Percentiles rank a stretch among this genome's conserved stretches.
Conservation (phyloP, 2,888 invertebrate genomes). For the Phengaris arion region DNA sequence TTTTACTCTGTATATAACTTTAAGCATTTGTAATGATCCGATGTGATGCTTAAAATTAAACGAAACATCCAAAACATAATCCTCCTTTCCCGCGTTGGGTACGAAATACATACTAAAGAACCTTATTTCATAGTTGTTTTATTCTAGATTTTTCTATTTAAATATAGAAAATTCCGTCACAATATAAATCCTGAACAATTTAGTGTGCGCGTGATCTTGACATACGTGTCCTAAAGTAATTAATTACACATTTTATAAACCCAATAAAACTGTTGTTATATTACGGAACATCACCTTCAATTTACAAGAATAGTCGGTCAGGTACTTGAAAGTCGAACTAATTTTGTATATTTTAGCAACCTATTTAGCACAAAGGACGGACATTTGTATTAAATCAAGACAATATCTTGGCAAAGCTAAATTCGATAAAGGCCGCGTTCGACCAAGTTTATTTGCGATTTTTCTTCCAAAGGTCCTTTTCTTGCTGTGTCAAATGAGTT, state of each 20-base stretch:
- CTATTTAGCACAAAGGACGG: not conserved
- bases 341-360: conserved; percentile 2
- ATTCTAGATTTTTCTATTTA: conserved; percentile 8
- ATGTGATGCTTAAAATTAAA: conserved; percentile 31
- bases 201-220: not conserved
- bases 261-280: conserved; percentile 10
- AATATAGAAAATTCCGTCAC: not conserved
- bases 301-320: not conserved
- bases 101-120: too few relatives aligned
- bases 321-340: not conserved
- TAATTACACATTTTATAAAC: conserved; percentile 2
- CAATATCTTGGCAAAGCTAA: not conserved
- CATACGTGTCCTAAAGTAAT: not conserved
- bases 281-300: not conserved
- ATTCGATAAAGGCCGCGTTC: not conserved
- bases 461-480: too few relatives aligned
- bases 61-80: too few relatives aligned
- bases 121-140: not conserved
- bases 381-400: not conserved
- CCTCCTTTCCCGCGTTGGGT: too few relatives aligned
- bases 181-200: not conserved
- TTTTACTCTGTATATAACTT: conserved; percentile 33
- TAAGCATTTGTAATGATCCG: conserved; percentile 36
- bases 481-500: too few relatives aligned
- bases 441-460: too few relatives aligned